Conservation (phyloP, 2,888 invertebrate genomes). For the Lithodes maja region DNA sequence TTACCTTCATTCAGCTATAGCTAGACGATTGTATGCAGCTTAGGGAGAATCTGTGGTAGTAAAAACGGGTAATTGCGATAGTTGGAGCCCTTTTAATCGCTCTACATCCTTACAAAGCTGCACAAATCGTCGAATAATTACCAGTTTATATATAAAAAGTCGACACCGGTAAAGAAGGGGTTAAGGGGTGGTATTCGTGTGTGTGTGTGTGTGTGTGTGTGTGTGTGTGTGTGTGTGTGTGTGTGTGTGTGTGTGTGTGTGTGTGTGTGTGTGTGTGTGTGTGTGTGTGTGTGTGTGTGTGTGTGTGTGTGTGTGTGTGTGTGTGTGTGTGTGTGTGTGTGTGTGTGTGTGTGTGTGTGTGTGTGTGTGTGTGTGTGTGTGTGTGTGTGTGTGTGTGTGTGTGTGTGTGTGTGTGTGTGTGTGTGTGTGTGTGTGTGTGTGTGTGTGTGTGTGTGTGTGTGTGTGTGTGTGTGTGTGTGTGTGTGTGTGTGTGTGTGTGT, state of each 20-base stretch:
- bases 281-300: neutral
- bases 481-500: neutral
- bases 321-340: constrained; percentile 18
- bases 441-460: constrained; percentile 30
- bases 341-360: constrained; percentile 20
- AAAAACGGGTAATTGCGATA: too few relatives aligned
- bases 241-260: neutral
- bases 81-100: too few relatives aligned
- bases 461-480: constrained; percentile 28
- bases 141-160: too few relatives aligned
- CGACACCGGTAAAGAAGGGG: too few relatives aligned
- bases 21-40: too few relatives aligned
- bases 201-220: constrained; percentile 28
- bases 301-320: constrained; percentile 13
- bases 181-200: neutral
- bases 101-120: too few relatives aligned
- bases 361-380: constrained; percentile 21
- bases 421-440: neutral
- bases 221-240: constrained; percentile 30
- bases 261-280: too few relatives aligned
- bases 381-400: constrained; percentile 26
- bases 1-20: too few relatives aligned
- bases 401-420: neutral
- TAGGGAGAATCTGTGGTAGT: too few relatives aligned
- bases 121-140: too few relatives aligned